Conservation (phyloP, 2,888 invertebrate species). For the Sinodicranocentrus sp. region DNA sequence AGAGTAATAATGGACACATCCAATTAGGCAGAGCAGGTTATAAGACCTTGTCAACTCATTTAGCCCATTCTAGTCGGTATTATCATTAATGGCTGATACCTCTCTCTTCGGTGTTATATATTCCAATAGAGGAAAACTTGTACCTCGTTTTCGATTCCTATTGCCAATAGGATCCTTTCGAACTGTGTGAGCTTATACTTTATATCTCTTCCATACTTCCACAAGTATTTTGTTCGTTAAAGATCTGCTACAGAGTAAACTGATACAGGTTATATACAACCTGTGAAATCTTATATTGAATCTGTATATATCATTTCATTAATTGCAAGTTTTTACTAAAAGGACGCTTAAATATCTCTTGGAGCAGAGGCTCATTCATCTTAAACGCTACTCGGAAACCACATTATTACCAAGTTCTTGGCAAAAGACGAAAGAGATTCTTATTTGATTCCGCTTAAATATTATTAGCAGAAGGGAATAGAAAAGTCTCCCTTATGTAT, state of each 20-base stretch:
- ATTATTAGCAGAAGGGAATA: background rate
- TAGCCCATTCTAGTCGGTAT: constrained; percentile 67
- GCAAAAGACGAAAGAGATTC: constrained; percentile 1
- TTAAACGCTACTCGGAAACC: constrained; percentile 12
- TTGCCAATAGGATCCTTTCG: too few species aligned
- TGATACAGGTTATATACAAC: too few species aligned
- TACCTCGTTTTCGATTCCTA: too few species aligned
- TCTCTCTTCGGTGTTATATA: constrained; percentile 10
- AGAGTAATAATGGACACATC: constrained; percentile 74
- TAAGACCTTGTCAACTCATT: constrained; percentile 76
- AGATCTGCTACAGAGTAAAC: too few species aligned
- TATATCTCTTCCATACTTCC: too few species aligned
- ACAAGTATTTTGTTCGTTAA: too few species aligned
- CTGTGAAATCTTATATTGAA: too few species aligned
- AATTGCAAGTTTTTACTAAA: background rate
- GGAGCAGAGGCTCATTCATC: too few species aligned
- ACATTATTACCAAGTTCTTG: constrained; percentile 22
- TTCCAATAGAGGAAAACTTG: too few species aligned
- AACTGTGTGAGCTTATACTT: too few species aligned
- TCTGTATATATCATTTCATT: background rate
- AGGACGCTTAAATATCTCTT: too few species aligned
- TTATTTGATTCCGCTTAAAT: too few species aligned
- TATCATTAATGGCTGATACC: constrained; percentile 40
- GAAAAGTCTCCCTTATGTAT: background rate
- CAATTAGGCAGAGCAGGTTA: constrained; percentile 75